These are phyloP conservation scores for Andrena hattorfiana DNA, from an alignment of 2,888 invertebrate genomes.

Conservation along the genomic window DNA sequence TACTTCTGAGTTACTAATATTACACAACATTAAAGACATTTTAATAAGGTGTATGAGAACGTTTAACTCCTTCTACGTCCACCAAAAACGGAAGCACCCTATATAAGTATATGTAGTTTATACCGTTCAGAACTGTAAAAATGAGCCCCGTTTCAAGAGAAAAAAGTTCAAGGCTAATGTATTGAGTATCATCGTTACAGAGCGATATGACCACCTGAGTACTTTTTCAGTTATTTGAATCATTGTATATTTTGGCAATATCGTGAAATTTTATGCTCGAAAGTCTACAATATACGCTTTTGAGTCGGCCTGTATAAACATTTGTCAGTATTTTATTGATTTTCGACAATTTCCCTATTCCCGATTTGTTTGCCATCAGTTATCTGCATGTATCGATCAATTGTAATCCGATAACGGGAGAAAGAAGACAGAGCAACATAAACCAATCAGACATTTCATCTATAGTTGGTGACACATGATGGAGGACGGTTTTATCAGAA, in stretches of 20 bases:
- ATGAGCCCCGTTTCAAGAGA: no score
- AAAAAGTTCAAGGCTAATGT: no score
- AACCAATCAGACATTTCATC: slow-evolving; percentile 13
- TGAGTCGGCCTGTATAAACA: neutral
- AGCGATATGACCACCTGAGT: no score
- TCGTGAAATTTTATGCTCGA: neutral
- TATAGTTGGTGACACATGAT: neutral
- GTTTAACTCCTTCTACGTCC: no score
- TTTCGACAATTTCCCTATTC: neutral
- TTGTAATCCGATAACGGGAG: neutral
- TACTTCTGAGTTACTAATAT: no score
- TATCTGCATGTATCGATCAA: slow-evolving; percentile 3
- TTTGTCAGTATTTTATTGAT: neutral
- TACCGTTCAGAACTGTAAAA: no score
- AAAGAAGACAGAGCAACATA: neutral
- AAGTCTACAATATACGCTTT: neutral
- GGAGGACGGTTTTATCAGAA: neutral
- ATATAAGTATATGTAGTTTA: no score
- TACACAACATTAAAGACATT: no score
- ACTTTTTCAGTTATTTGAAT: neutral
- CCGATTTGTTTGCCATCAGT: neutral
- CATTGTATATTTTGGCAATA: neutral
- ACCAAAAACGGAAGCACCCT: no score
- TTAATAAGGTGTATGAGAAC: no score
- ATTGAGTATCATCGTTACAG: no score